Percentiles rank a stretch among this genome's conserved stretches.
Evolutionary conservation across 2,113 vertebrate genomes (phyloP).

Genomic region (Oryzias javanicus): DNA sequence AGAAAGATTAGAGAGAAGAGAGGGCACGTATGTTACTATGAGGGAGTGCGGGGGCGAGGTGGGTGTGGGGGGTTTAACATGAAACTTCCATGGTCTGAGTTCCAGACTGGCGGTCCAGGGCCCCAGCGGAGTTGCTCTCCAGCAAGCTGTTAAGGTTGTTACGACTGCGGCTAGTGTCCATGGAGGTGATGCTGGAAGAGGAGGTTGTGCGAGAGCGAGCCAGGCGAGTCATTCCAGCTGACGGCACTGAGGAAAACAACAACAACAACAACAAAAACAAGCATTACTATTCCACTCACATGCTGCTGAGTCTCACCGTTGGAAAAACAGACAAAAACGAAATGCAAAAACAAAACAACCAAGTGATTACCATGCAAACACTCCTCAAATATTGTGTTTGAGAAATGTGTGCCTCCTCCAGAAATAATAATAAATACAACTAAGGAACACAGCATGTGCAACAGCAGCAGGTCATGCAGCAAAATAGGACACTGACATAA

Average conservation of each 20-base stretch:
- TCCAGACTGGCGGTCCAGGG: constrained; percentile 78
- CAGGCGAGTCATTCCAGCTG: constrained; percentile 90
- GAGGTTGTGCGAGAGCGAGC: constrained; percentile 91
- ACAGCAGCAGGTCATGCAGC: constrained; percentile 61
- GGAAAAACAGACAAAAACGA: not conserved
- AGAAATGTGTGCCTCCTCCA: not conserved
- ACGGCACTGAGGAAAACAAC: constrained; percentile 80
- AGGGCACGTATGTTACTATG: constrained; percentile 60
- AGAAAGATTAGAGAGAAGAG: constrained; percentile 27
- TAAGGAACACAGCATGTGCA: constrained; percentile 24
- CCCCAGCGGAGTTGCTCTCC: constrained; percentile 76
- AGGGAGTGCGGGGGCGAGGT: constrained; percentile 10
- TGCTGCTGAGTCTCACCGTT: not conserved
- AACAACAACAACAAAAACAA: not conserved
- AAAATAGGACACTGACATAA: constrained; percentile 49
- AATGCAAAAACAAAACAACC: constrained; percentile 1
- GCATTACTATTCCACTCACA: constrained; percentile 42
- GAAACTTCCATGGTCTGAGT: constrained; percentile 95
- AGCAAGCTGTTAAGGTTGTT: constrained; percentile 84
- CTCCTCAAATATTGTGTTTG: constrained; percentile 30
- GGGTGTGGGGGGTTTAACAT: constrained; percentile 81
- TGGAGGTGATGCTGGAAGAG: constrained; percentile 89
- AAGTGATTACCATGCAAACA: constrained; percentile 59
- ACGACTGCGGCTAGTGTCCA: constrained; percentile 86
- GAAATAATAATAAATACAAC: constrained; percentile 7